Evolutionary conservation across 1,140 invertebrate species (phyloP).

Genomic region (Mycetomoellerius zeteki): DNA sequence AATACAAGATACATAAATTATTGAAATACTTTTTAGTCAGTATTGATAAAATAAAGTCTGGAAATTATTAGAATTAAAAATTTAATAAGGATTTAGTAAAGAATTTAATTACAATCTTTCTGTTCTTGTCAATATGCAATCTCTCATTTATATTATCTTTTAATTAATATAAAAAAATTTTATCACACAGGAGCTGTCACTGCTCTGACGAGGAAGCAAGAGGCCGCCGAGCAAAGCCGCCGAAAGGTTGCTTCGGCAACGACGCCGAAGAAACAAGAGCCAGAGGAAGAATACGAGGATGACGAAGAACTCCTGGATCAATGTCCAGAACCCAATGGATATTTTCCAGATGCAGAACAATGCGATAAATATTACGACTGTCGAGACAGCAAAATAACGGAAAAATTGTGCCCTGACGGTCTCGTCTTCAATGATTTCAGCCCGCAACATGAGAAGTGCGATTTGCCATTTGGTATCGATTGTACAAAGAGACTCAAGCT

Average conservation of each 20-base stretch:
- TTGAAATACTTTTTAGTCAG: background rate
- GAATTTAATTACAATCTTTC: background rate
- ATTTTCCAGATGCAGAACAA: slow-evolving; percentile 94
- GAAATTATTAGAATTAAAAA: background rate
- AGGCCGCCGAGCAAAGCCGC: slow-evolving; percentile 82
- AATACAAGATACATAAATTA: too few species aligned
- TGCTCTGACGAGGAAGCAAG: slow-evolving; percentile 83
- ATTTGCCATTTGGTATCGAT: slow-evolving; percentile 95
- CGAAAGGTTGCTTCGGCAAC: slow-evolving; percentile 74
- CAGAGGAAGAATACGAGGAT: slow-evolving; percentile 77
- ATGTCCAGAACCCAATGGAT: slow-evolving; percentile 94
- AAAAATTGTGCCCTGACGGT: slow-evolving; percentile 95
- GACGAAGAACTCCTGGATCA: slow-evolving; percentile 86
- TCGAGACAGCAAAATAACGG: slow-evolving; percentile 90
- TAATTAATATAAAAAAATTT: slow-evolving; percentile 5
- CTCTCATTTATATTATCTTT: background rate
- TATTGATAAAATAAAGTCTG: background rate
- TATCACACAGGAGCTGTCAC: slow-evolving; percentile 73
- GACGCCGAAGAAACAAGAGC: slow-evolving; percentile 61
- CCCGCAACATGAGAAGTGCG: slow-evolving; percentile 94
- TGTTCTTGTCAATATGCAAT: background rate
- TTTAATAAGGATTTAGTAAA: background rate
- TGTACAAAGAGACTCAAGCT: slow-evolving; percentile 92
- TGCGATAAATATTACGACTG: slow-evolving; percentile 97
- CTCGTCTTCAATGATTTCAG: slow-evolving; percentile 96